Evolutionary conservation across 2,888 invertebrate species (phyloP).

Genomic region (Trypoxylon attenuatum): DNA sequence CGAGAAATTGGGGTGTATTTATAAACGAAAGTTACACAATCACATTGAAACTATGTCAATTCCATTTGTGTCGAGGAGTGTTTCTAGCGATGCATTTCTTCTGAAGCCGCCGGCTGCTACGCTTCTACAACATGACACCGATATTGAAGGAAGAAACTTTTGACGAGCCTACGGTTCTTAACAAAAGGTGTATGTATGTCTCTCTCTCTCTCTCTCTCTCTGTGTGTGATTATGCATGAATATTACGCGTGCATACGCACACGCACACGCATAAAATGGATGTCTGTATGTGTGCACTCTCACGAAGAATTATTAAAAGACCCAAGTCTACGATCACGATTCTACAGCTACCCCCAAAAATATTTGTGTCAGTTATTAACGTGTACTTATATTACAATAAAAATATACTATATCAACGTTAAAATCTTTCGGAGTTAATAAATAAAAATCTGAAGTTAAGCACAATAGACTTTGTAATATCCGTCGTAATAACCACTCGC

Average conservation of each 20-base stretch:
- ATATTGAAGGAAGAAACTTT: conserved; percentile 34
- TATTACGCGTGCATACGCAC: too few species aligned
- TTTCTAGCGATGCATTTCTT: not conserved
- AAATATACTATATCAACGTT: conserved; percentile 48
- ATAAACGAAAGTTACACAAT: not conserved
- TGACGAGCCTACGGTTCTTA: conserved; percentile 8
- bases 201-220: too few species aligned
- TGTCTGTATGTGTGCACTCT: too few species aligned
- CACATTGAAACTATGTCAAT: conserved; percentile 12
- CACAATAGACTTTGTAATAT: conserved; percentile 40
- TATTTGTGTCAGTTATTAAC: conserved; percentile 11
- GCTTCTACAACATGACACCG: conserved; percentile 18
- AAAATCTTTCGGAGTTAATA: conserved; percentile 43
- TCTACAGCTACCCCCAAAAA: conserved; percentile 24
- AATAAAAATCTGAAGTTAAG: conserved; percentile 43
- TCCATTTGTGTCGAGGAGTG: conserved; percentile 13
- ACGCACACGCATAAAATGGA: too few species aligned
- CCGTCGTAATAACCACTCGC: conserved; percentile 9
- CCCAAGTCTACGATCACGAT: conserved; percentile 23
- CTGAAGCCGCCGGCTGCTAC: not conserved
- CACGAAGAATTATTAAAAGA: conserved; percentile 21
- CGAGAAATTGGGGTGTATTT: not conserved
- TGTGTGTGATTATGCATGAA: too few species aligned
- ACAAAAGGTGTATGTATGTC: conserved; percentile 33
- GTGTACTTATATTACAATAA: conserved; percentile 40